Conservation (phyloP, 2,797 vertebrate genomes). For the Sebastes itinus region DNA sequence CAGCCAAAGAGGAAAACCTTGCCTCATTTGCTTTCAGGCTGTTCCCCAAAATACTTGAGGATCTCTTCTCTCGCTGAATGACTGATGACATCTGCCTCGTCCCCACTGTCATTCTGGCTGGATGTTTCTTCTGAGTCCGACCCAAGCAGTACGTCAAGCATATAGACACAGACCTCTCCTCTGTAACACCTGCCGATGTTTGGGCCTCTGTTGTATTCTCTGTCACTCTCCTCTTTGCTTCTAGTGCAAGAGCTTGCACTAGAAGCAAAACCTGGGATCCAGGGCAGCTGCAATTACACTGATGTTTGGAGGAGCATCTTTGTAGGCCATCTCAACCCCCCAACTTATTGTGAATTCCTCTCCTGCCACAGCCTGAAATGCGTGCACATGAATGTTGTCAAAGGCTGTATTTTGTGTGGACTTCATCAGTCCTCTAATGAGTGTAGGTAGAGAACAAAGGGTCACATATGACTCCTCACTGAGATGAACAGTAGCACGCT, state of each 20-base stretch:
- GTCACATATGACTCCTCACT: not conserved
- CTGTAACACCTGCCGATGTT: not conserved
- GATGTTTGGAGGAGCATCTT: not conserved
- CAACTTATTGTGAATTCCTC: not conserved
- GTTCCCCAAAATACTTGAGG: not conserved
- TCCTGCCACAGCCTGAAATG: not conserved
- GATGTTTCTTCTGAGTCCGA: not conserved
- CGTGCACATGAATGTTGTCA: not conserved
- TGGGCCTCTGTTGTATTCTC: not conserved
- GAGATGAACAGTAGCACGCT: not conserved
- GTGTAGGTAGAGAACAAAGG: not conserved
- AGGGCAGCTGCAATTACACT: too few relatives aligned
- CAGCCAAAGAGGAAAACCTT: too few relatives aligned
- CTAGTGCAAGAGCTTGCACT: not conserved
- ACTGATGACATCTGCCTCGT: not conserved
- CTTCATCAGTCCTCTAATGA: not conserved
- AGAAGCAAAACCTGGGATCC: too few relatives aligned
- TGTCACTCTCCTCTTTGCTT: not conserved
- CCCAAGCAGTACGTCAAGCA: not conserved
- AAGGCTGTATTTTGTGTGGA: not conserved
- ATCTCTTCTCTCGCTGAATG: not conserved
- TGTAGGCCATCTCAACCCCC: not conserved
- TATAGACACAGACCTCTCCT: not conserved
- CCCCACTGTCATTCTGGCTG: not conserved
- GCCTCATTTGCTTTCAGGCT: not conserved